Conservation (phyloP, 2,113 vertebrate genomes). For the Elephas maximus region DNA sequence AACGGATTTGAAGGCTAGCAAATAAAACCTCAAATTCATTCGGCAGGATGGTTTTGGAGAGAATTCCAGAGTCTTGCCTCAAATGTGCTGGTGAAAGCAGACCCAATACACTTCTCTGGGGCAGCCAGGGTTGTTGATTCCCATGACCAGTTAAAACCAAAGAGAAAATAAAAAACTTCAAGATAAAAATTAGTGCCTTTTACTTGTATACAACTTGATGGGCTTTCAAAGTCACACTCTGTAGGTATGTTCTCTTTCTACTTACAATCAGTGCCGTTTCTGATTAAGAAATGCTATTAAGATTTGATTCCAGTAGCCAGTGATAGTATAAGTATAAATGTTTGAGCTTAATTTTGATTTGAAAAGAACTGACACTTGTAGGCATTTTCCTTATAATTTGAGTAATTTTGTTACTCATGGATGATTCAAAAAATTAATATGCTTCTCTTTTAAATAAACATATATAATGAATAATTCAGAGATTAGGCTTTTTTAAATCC, state of each 20-base stretch:
- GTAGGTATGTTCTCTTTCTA: constrained; percentile 34
- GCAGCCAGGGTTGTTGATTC: background rate
- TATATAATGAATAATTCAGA: constrained; percentile 29
- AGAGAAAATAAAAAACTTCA: background rate
- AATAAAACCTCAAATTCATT: constrained; percentile 41
- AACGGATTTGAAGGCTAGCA: background rate
- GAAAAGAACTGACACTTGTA: background rate
- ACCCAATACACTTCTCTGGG: background rate
- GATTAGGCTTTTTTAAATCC: background rate
- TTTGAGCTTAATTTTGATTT: constrained; percentile 41
- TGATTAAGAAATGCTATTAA: constrained; percentile 3
- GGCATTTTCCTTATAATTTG: constrained; percentile 11
- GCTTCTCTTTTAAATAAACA: constrained; percentile 26
- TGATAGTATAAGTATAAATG: background rate
- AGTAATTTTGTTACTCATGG: constrained; percentile 60
- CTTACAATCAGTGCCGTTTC: constrained; percentile 44
- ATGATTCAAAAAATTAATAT: constrained; percentile 40
- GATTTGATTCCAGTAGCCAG: constrained; percentile 4
- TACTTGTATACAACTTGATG: background rate
- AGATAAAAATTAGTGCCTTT: constrained; percentile 33
- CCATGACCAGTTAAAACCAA: constrained; percentile 10
- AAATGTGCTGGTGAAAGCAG: background rate
- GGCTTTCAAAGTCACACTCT: background rate
- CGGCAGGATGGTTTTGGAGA: background rate
- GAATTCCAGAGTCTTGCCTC: background rate